Percentiles rank a stretch among this genome's conserved stretches.
phyloP scores from a whole-genome alignment of 1,140 invertebrate species.

The Nixonia krombeini region DNA sequence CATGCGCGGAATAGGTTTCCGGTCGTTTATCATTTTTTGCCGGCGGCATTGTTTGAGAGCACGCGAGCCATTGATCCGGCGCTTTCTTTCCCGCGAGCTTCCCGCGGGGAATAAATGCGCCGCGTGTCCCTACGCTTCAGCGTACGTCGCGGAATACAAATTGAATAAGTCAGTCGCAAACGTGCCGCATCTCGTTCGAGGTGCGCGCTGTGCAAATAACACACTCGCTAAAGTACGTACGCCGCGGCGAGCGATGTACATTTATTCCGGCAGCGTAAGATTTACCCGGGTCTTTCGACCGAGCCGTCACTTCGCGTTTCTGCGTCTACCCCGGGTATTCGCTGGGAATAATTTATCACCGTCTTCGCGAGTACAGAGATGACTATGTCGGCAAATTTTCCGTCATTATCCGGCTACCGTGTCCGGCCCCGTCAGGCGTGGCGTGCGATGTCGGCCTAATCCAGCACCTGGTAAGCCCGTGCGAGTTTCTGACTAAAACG shows the following conservation, averaged over 20 bases:
- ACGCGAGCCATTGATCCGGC: conserved; percentile 35
- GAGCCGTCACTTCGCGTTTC: conserved; percentile 21
- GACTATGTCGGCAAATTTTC: conserved; percentile 10
- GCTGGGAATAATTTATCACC: conserved; percentile 39
- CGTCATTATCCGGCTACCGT: conserved; percentile 1
- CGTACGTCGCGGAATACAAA: conserved; percentile 36
- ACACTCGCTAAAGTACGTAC: conserved; percentile 30
- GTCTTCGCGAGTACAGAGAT: too few relatives aligned
- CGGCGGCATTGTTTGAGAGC: conserved; percentile 27
- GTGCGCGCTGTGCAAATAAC: conserved; percentile 31
- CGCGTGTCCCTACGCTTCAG: conserved; percentile 25
- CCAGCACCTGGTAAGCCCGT: conserved; percentile 12
- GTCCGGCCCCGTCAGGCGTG: conserved; percentile 9
- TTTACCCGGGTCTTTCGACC: conserved; percentile 37
- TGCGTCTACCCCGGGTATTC: conserved; percentile 23
- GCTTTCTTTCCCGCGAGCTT: conserved; percentile 29
- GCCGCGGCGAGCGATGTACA: conserved; percentile 28
- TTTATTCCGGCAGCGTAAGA: conserved; percentile 38
- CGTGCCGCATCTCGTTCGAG: conserved; percentile 23
- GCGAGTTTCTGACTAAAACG: conserved; percentile 16
- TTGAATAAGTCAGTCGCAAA: conserved; percentile 43
- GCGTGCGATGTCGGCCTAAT: conserved; percentile 15
- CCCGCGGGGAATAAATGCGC: conserved; percentile 33
- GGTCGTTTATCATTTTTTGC: conserved; percentile 33
- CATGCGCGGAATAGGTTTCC: conserved; percentile 38